Conservation (phyloP, 2,888 invertebrate genomes). For the Pristionchus mayeri region DNA sequence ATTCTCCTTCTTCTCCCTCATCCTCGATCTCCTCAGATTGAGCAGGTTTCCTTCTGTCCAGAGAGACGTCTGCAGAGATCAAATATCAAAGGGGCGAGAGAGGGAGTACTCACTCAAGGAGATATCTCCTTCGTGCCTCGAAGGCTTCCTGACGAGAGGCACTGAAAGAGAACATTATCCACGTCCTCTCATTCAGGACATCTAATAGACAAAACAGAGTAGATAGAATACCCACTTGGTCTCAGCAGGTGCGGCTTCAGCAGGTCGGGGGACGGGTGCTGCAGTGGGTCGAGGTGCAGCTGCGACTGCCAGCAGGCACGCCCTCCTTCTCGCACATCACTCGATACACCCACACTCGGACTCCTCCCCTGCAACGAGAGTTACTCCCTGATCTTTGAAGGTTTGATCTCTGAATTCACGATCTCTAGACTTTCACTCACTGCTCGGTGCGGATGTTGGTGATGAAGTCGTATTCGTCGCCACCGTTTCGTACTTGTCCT, state of each 20-base stretch:
- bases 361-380: conserved; percentile 67
- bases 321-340: conserved; percentile 61
- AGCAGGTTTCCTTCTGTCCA: conserved; percentile 49
- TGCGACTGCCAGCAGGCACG: conserved; percentile 5
- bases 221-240: not conserved
- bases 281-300: conserved; percentile 3
- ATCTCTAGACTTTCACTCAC: too few relatives aligned
- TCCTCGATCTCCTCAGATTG: conserved; percentile 53
- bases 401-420: not conserved
- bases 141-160: conserved; percentile 35
- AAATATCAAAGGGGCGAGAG: too few relatives aligned
- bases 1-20: conserved; percentile 52
- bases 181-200: not conserved
- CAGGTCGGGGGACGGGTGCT: conserved; percentile 23
- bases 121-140: conserved; percentile 50
- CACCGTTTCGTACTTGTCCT: conserved; percentile 67
- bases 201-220: not conserved
- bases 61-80: conserved; percentile 51
- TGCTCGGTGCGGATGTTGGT: conserved; percentile 73
- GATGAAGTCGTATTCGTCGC: conserved; percentile 74
- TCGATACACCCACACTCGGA: conserved; percentile 73
- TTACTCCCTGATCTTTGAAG: not conserved
- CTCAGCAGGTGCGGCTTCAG: not conserved
- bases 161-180: not conserved
- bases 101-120: conserved; percentile 51